phyloP scores from a whole-genome alignment of 2,113 vertebrate genomes.

The Nyctibius bracteatus region DNA sequence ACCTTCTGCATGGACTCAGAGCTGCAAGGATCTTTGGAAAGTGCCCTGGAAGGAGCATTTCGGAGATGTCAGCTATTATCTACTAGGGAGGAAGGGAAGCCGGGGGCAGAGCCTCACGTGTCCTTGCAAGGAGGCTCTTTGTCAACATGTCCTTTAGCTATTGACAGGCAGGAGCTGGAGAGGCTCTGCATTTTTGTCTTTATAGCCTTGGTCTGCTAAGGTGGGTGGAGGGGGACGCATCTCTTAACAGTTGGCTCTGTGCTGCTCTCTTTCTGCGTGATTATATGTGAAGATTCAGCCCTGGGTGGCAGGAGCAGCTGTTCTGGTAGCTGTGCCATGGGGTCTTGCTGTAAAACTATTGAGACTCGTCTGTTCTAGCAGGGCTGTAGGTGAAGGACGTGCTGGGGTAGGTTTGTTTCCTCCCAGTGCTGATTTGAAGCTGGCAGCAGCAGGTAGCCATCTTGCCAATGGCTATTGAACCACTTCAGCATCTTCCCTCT shows the following conservation, averaged over 20 bases:
- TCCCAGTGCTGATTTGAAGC: neutral
- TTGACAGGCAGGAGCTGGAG: neutral
- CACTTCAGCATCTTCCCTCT: neutral
- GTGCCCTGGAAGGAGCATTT: neutral
- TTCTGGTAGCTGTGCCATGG: neutral
- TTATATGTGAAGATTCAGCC: neutral
- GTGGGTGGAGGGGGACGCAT: conserved; percentile 44
- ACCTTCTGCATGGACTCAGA: neutral
- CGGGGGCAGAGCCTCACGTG: conserved; percentile 27
- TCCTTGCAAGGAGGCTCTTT: conserved; percentile 40
- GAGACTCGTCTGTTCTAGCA: fast-evolving
- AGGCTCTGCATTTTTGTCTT: conserved; percentile 35
- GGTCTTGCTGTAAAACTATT: fast-evolving
- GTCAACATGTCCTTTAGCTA: neutral
- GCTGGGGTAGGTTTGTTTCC: neutral
- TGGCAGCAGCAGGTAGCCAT: neutral
- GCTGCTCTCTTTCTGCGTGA: conserved; percentile 35
- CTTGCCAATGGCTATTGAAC: neutral
- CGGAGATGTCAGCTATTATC: neutral
- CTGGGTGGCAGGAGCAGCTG: neutral
- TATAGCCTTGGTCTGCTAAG: conserved; percentile 33
- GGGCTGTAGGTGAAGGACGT: neutral
- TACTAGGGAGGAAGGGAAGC: neutral
- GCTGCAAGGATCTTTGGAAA: neutral
- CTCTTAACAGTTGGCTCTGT: conserved; percentile 14